These are phyloP conservation scores for Macropus fuliginosus DNA, from an alignment of 2,797 vertebrate genomes.

Conservation along the genomic window DNA sequence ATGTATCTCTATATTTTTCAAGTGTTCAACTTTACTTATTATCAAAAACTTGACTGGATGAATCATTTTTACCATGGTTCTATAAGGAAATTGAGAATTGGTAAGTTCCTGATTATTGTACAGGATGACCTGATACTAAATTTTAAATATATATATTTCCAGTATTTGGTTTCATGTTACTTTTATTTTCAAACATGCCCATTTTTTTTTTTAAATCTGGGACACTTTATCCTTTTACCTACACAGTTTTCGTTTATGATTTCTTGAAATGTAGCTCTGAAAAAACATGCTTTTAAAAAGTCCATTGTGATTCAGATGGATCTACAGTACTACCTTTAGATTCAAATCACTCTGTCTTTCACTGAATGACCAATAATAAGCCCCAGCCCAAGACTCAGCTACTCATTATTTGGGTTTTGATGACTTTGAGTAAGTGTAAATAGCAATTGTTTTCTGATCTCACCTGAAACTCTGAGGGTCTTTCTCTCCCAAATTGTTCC, in stretches of 20 bases:
- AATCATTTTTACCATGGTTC: constrained; percentile 7
- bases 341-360: not conserved
- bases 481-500: not conserved
- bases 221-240: not conserved
- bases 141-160: not conserved
- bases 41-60: not conserved
- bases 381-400: not conserved
- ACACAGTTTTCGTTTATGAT: not conserved
- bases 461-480: not conserved
- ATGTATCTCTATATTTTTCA: not conserved
- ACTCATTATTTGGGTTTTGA: not conserved
- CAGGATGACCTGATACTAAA: not conserved
- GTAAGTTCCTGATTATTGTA: constrained; percentile 39
- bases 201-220: not conserved
- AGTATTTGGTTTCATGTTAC: not conserved
- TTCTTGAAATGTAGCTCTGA: not conserved
- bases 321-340: not conserved
- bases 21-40: not conserved
- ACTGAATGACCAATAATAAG: not conserved
- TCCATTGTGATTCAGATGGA: not conserved
- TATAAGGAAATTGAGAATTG: not conserved
- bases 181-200: not conserved
- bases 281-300: not conserved
- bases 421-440: not conserved
- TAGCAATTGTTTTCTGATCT: not conserved